Percentiles rank a stretch among this genome's conserved stretches.
phyloP scores from a whole-genome alignment of 2,888 invertebrate species.

The Pterostichus niger region DNA sequence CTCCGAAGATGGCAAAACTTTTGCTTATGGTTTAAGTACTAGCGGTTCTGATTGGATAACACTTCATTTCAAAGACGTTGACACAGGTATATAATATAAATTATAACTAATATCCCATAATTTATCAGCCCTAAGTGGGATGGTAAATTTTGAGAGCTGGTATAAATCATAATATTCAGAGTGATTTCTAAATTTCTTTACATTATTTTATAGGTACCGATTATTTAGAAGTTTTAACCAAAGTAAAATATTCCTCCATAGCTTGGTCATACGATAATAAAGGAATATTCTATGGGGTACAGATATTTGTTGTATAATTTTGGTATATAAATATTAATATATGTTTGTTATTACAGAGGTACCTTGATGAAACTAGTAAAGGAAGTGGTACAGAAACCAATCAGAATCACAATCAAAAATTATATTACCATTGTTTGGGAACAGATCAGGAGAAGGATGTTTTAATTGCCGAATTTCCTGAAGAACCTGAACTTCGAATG shows the following conservation, averaged over 20 bases:
- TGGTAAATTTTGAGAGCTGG: too few relatives aligned
- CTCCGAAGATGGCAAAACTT: slow-evolving; percentile 92
- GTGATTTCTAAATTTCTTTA: not conserved
- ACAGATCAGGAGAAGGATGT: slow-evolving; percentile 93
- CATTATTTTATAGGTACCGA: slow-evolving; percentile 83
- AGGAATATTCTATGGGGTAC: slow-evolving; percentile 95
- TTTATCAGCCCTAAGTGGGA: too few relatives aligned
- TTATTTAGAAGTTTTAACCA: slow-evolving; percentile 92
- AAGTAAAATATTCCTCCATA: slow-evolving; percentile 94
- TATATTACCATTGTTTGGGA: slow-evolving; percentile 94
- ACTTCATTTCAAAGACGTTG: slow-evolving; percentile 89
- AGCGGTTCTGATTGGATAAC: slow-evolving; percentile 98
- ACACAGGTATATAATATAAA: slow-evolving; percentile 79
- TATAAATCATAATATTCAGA: slow-evolving; percentile 46
- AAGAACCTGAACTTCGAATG: slow-evolving; percentile 96
- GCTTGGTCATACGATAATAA: slow-evolving; percentile 97
- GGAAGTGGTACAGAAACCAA: slow-evolving; percentile 95
- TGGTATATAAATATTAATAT: slow-evolving; percentile 2
- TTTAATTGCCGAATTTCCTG: slow-evolving; percentile 92
- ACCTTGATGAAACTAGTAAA: slow-evolving; percentile 88
- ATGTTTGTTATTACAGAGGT: slow-evolving; percentile 80
- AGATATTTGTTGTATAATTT: slow-evolving; percentile 70
- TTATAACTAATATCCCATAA: too few relatives aligned
- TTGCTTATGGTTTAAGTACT: slow-evolving; percentile 94
- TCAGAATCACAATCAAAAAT: slow-evolving; percentile 92